These are phyloP conservation scores for Ataeniobius toweri DNA, from an alignment of 2,797 vertebrate species.

Conservation along the genomic window DNA sequence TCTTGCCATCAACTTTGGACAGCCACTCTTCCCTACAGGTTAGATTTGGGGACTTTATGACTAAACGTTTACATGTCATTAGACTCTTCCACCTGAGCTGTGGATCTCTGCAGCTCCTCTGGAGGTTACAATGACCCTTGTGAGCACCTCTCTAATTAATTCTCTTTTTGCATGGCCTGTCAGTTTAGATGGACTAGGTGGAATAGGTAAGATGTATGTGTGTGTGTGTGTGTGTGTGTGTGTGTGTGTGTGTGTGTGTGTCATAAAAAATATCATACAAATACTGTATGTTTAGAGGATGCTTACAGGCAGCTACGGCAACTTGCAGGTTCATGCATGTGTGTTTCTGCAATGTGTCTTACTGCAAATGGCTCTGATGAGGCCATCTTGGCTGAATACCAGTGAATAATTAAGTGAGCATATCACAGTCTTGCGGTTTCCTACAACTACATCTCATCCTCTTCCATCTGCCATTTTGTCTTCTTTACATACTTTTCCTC, in stretches of 20 bases:
- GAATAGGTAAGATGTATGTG: no score
- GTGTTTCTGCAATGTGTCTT: slow-evolving; percentile 26
- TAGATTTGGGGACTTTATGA: no score
- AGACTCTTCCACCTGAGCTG: no score
- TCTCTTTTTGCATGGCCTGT: neutral
- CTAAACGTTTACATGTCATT: no score
- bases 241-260: neutral
- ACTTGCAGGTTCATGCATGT: slow-evolving; percentile 27
- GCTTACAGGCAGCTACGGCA: slow-evolving; percentile 8
- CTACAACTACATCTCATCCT: slow-evolving; percentile 22
- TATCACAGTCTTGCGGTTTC: slow-evolving; percentile 53
- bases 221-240: neutral
- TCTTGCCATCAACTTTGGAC: neutral
- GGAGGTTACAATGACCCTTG: no score
- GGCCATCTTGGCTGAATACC: slow-evolving; percentile 63
- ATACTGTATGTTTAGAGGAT: neutral
- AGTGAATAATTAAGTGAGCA: slow-evolving; percentile 70
- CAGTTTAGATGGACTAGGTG: no score
- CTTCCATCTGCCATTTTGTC: slow-evolving; percentile 35
- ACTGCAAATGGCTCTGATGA: slow-evolving; percentile 56
- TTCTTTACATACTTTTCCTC: slow-evolving; percentile 17
- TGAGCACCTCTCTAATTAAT: neutral
- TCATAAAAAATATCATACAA: neutral
- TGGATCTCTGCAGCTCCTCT: no score
- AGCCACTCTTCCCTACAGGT: no score